A percentile compares a stretch with the other conserved stretches of the same genome.
Conservation (phyloP, 2,888 invertebrate species). For the Platycnemis pennipes region DNA sequence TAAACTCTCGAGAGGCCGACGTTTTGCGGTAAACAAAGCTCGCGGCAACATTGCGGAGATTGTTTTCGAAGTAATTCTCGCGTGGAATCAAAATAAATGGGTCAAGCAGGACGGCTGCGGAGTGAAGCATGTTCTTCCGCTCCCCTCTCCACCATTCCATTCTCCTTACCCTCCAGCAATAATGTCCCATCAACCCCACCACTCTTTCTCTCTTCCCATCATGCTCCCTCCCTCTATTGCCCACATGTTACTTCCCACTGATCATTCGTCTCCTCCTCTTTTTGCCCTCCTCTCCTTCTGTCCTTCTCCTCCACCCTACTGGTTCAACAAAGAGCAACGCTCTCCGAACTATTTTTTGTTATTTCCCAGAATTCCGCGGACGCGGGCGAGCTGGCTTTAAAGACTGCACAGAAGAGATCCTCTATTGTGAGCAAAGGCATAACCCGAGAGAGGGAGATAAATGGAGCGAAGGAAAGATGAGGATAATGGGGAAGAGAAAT, state of each 20-base stretch:
- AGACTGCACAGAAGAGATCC: not conserved
- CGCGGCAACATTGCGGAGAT: not conserved
- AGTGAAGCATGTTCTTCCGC: not conserved
- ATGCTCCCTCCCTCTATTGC: not conserved
- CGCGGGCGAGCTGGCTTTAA: not conserved
- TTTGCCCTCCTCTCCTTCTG: not conserved
- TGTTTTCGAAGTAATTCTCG: not conserved
- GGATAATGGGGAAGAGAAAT: not conserved
- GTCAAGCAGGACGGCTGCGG: not conserved
- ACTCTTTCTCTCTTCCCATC: not conserved
- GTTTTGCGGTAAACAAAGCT: slow-evolving; percentile 19
- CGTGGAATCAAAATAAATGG: slow-evolving; percentile 20
- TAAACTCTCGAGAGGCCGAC: not conserved
- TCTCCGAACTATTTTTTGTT: not conserved
- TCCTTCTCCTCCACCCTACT: not conserved
- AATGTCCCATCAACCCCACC: not conserved
- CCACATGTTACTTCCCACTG: not conserved
- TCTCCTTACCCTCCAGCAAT: not conserved
- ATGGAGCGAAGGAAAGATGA: no score
- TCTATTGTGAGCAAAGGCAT: not conserved
- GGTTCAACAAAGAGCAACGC: not conserved
- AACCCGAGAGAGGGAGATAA: not conserved
- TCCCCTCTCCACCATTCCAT: not conserved
- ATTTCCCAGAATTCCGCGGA: not conserved
- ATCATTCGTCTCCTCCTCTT: not conserved